Evolutionary conservation across 2,113 vertebrate species (phyloP), one percentile per base, ranked within the genome.

Genomic region (Speoplatyrhinus poulsoni): DNA sequence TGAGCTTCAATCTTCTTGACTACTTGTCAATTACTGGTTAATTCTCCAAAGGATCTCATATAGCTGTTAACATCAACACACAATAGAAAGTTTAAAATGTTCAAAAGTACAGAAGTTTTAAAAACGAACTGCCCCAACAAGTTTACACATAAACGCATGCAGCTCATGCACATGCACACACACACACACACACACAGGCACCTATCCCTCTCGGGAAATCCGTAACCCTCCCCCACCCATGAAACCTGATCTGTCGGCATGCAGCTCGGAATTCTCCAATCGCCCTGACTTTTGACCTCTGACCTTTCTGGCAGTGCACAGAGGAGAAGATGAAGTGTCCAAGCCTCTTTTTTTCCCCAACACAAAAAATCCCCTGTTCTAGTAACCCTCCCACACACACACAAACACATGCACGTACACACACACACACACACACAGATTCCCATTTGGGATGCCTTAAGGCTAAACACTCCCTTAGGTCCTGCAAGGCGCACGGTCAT

Each of bases 271-370:
- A 93, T 93, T 93, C 92, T 93, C 92, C 91, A 89, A 91, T 93
- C 89, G 92, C 93, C 93, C 93, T 93, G 92, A 93, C 93, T 92
- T 93, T 92, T 93, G 91, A 93, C 93, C 93, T 90, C 67, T 93
- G 93, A 63, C 91, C 92, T 93, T 92, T 93, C 87, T 93, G 92
- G 91, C 92, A 93, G 92, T 80, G 81, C 90, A 90, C 89, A 92
- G 90, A 92, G 90, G 90, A 92, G 91, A 93, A 93, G 92, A 93
- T 93, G 92, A 93, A 93, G 93, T 93, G 91, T 90, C 92, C 90
- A 62, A 88, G 91, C 89, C 83, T 90, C 91, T 92, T 88, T 91
- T 85, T 91, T 84, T 15, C 82, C 83, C 74, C 69, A 79, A 84
- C 90, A 93, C 93, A 93, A 93, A 91, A 93, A 93, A 92, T 90